phyloP scores from a whole-genome alignment of 2,888 invertebrate species.

The Parnassius apollo region DNA sequence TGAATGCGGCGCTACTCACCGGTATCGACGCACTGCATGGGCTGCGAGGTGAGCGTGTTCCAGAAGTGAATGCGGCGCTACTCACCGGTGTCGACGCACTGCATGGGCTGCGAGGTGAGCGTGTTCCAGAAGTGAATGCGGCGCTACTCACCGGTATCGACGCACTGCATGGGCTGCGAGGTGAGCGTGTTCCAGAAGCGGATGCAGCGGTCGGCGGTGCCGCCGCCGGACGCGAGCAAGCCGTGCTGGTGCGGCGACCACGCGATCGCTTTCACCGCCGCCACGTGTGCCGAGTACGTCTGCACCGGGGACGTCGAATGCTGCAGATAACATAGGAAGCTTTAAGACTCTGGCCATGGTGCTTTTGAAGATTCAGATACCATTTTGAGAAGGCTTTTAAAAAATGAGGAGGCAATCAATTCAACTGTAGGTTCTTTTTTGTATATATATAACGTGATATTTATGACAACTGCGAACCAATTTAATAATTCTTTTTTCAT shows the following conservation, averaged over 20 bases:
- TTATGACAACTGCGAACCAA: too few relatives aligned
- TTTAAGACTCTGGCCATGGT: too few relatives aligned
- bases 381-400: too few relatives aligned
- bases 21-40: background rate
- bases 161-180: conserved; percentile 98
- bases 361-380: too few relatives aligned
- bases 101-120: conserved; percentile 93
- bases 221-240: conserved; percentile 97
- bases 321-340: conserved; percentile 52
- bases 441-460: too few relatives aligned
- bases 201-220: conserved; percentile 98
- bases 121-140: conserved; percentile 85
- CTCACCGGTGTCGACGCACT: conserved; percentile 98
- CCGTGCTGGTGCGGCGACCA: conserved; percentile 99
- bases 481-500: too few relatives aligned
- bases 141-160: conserved; percentile 89
- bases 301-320: conserved; percentile 94
- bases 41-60: background rate
- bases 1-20: too few relatives aligned
- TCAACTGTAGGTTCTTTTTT: too few relatives aligned
- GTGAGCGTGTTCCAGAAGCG: conserved; percentile 99
- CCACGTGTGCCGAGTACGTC: conserved; percentile 97
- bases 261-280: conserved; percentile 98
- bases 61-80: too few relatives aligned
- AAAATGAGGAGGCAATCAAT: too few relatives aligned